phyloP scores from a whole-genome alignment of 2,113 vertebrate genomes.

The Indicator indicator region DNA sequence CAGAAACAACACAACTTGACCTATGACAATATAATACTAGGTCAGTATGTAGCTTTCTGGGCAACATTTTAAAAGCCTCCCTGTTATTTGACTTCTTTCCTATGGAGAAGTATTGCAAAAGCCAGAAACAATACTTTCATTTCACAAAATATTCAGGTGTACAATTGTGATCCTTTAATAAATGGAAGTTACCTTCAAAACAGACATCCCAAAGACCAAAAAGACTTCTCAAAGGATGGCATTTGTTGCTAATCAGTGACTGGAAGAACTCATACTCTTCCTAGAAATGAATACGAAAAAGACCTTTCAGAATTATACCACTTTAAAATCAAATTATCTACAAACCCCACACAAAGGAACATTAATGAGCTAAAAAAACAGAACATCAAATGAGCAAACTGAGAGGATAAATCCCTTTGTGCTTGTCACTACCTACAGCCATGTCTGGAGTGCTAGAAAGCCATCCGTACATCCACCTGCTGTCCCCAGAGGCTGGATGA shows the following conservation, averaged over 20 bases:
- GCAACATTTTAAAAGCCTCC: not conserved
- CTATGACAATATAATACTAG: not conserved
- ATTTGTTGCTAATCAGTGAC: slow-evolving; percentile 69
- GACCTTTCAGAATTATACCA: slow-evolving; percentile 1
- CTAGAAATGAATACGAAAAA: slow-evolving; percentile 55
- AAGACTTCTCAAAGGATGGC: slow-evolving; percentile 47
- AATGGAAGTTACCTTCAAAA: slow-evolving; percentile 67
- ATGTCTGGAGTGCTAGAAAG: not conserved
- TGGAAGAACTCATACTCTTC: slow-evolving; percentile 31
- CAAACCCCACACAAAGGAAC: slow-evolving; percentile 2
- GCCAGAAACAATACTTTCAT: not conserved
- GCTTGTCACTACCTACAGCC: not conserved
- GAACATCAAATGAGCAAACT: not conserved
- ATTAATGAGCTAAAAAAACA: slow-evolving; percentile 12
- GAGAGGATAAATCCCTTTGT: not conserved
- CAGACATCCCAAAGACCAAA: slow-evolving; percentile 58
- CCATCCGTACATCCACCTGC: not conserved
- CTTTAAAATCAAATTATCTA: slow-evolving; percentile 23
- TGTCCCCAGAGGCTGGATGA: not conserved
- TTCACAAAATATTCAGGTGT: slow-evolving; percentile 56
- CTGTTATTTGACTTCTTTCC: not conserved
- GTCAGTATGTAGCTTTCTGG: not conserved
- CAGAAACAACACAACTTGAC: not conserved
- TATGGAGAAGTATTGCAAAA: not conserved
- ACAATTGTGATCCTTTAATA: slow-evolving; percentile 32